Evolutionary conservation across 2,113 vertebrate genomes (phyloP).

Genomic region (Phaetusa simplex): DNA sequence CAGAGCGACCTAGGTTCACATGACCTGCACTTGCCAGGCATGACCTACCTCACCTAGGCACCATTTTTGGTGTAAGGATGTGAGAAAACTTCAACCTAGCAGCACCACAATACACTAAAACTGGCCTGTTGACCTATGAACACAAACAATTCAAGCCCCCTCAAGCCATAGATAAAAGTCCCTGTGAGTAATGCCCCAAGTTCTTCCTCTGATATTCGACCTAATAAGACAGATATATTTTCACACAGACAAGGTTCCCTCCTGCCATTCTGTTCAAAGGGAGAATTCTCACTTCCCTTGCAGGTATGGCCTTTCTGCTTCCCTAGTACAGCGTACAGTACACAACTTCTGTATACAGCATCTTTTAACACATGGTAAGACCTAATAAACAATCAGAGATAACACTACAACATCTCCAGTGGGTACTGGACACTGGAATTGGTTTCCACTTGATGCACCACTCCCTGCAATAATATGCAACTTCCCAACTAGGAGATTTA

Average conservation of each 20-base stretch:
- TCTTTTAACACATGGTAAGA: neutral
- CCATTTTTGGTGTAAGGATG: neutral
- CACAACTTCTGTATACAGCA: neutral
- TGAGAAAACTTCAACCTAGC: neutral
- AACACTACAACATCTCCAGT: neutral
- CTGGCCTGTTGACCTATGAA: neutral
- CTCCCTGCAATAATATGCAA: neutral
- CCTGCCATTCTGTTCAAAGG: neutral
- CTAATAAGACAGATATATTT: neutral
- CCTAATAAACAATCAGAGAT: neutral
- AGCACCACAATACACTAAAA: neutral
- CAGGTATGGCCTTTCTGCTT: neutral
- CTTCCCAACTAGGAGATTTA: neutral
- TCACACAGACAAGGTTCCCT: neutral
- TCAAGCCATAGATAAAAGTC: neutral
- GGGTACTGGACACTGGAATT: neutral
- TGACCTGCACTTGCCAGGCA: neutral
- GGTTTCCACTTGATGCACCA: neutral
- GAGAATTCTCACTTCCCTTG: neutral
- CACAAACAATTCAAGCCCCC: neutral
- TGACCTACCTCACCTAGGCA: neutral
- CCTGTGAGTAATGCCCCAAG: neutral
- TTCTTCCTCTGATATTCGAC: neutral
- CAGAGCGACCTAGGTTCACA: neutral
- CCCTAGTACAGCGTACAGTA: rapidly evolving